phyloP scores from a whole-genome alignment of 1,140 invertebrate species.

The Teleogryllus occipitalis region DNA sequence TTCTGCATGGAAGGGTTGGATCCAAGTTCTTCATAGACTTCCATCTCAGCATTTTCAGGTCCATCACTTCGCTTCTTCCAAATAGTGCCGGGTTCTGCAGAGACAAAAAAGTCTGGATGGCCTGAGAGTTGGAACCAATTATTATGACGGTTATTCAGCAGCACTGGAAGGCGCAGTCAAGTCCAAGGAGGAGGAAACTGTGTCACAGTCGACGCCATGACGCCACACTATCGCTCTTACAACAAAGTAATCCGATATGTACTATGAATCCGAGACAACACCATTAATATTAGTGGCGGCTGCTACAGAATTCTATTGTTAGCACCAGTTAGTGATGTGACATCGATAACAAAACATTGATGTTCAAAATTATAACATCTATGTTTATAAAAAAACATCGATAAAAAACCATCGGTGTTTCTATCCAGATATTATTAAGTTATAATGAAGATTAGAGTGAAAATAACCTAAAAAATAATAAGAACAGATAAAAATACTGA shows the following conservation, averaged over 20 bases:
- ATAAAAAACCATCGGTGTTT: too few species aligned
- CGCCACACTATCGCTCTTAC: background rate
- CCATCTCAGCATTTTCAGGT: constrained; percentile 42
- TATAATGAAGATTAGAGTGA: too few species aligned
- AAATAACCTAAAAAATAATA: too few species aligned
- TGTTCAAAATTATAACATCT: too few species aligned
- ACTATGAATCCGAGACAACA: too few species aligned
- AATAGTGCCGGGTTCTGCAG: constrained; percentile 85
- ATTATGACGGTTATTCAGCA: constrained; percentile 65
- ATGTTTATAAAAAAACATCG: too few species aligned
- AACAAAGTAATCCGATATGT: background rate
- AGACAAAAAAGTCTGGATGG: constrained; percentile 85
- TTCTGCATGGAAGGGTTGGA: constrained; percentile 63
- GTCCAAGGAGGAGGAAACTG: constrained; percentile 40
- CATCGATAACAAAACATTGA: too few species aligned
- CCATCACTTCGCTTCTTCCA: constrained; percentile 75
- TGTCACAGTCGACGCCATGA: constrained; percentile 20
- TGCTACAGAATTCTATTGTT: too few species aligned
- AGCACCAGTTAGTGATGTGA: too few species aligned
- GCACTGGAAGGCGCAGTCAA: constrained; percentile 82
- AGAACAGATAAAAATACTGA: too few species aligned
- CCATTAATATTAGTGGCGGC: too few species aligned
- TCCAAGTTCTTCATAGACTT: constrained; percentile 63
- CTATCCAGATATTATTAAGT: too few species aligned
- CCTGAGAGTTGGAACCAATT: constrained; percentile 91